These are phyloP conservation scores for Brienomyrus brachyistius DNA, from an alignment of 2,113 vertebrate genomes.

Conservation along the genomic window DNA sequence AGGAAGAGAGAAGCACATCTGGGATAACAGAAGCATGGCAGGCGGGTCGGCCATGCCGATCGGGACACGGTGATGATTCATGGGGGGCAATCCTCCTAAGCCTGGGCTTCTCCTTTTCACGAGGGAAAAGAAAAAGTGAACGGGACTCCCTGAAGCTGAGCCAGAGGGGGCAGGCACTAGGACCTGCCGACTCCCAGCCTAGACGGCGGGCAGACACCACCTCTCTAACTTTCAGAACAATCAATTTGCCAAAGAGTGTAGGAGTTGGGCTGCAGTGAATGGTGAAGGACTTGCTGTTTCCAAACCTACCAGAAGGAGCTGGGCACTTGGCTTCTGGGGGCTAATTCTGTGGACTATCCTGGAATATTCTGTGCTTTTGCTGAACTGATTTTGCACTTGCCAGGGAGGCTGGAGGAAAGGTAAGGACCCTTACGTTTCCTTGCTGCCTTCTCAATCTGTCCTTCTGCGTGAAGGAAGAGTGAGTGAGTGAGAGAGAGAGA, in stretches of 20 bases:
- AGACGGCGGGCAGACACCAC: slow-evolving; percentile 2
- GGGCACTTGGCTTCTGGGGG: neutral
- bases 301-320: neutral
- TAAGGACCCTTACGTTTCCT: slow-evolving; percentile 5
- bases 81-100: neutral
- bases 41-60: neutral
- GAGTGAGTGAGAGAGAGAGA: neutral
- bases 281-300: slow-evolving; percentile 16
- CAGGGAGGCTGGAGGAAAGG: slow-evolving; percentile 14
- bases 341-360: slow-evolving; percentile 11
- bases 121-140: neutral
- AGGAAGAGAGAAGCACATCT: neutral
- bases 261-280: slow-evolving; percentile 23
- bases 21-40: neutral
- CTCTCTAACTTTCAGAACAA: slow-evolving; percentile 29
- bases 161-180: slow-evolving; percentile 21
- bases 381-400: neutral
- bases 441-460: neutral
- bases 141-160: neutral
- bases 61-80: neutral
- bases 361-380: slow-evolving; percentile 23
- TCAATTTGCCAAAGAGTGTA: slow-evolving; percentile 25
- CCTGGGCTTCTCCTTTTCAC: neutral
- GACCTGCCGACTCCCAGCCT: slow-evolving; percentile 7
- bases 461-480: neutral